Evolutionary conservation across 2,113 vertebrate species (phyloP).

Genomic region (Lepidiolamprologus cunningtoni): DNA sequence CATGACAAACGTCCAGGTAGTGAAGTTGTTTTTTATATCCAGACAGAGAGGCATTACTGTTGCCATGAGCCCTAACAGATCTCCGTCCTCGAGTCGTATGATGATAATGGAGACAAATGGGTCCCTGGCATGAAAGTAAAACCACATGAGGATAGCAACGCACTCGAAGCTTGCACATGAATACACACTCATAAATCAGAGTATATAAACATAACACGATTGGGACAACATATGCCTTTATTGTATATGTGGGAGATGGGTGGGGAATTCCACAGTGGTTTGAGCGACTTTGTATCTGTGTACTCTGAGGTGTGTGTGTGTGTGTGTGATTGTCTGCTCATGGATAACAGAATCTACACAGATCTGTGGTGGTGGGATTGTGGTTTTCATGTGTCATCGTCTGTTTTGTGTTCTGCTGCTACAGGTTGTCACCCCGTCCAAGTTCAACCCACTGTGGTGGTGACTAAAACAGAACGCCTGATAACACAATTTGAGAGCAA

Average conservation of each 20-base stretch:
- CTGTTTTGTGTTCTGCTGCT: neutral
- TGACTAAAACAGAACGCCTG: neutral
- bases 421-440: neutral
- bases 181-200: neutral
- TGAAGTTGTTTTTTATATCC: conserved; percentile 20
- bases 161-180: neutral
- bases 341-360: neutral
- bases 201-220: neutral
- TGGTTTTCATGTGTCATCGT: neutral
- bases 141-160: conserved; percentile 44
- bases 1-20: conserved; percentile 42
- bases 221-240: conserved; percentile 9
- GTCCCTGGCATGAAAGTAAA: conserved; percentile 26
- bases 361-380: neutral
- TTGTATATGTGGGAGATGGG: neutral
- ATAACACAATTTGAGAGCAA: neutral
- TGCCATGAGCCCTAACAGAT: conserved; percentile 38
- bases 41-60: conserved; percentile 35
- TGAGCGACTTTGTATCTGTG: neutral
- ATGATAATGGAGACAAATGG: conserved; percentile 63
- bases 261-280: neutral
- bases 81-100: conserved; percentile 32
- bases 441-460: neutral
- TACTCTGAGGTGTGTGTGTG: neutral
- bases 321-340: conserved; percentile 1